These are phyloP conservation scores for Andrena camellia DNA, from an alignment of 2,888 invertebrate genomes.

Conservation along the genomic window DNA sequence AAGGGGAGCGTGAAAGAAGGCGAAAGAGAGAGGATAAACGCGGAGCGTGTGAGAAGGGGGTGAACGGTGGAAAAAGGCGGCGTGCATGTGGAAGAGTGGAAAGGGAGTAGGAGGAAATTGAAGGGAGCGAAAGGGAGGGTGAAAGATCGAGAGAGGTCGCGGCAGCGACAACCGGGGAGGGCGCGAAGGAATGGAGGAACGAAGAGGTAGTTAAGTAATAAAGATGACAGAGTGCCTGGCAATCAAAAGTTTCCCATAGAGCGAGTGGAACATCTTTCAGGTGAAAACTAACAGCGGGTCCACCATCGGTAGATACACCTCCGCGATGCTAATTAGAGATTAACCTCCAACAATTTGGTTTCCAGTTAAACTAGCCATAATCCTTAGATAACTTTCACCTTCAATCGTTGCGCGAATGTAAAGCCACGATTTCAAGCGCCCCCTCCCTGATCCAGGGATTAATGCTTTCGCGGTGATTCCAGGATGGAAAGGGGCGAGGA, in stretches of 20 bases:
- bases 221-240: neutral
- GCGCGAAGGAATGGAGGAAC: neutral
- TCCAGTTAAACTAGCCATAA: conserved; percentile 58
- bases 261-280: conserved; percentile 17
- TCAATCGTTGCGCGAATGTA: conserved; percentile 63
- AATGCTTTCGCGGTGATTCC: conserved; percentile 29
- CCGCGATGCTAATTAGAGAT: conserved; percentile 70
- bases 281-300: conserved; percentile 37
- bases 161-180: neutral
- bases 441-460: conserved; percentile 35
- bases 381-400: conserved; percentile 62
- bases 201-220: neutral
- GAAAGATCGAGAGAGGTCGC: neutral
- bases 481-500: neutral
- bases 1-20: conserved; percentile 11
- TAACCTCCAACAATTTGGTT: conserved; percentile 62
- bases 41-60: neutral
- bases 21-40: neutral
- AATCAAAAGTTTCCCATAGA: conserved; percentile 12
- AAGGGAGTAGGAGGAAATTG: neutral
- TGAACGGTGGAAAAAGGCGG: neutral
- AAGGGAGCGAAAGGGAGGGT: neutral
- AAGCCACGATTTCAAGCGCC: conserved; percentile 54
- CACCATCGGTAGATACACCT: conserved; percentile 43
- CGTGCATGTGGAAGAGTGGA: neutral